Evolutionary conservation across 1,140 invertebrate genomes (phyloP).

Genomic region (Drosophila murphyi): DNA sequence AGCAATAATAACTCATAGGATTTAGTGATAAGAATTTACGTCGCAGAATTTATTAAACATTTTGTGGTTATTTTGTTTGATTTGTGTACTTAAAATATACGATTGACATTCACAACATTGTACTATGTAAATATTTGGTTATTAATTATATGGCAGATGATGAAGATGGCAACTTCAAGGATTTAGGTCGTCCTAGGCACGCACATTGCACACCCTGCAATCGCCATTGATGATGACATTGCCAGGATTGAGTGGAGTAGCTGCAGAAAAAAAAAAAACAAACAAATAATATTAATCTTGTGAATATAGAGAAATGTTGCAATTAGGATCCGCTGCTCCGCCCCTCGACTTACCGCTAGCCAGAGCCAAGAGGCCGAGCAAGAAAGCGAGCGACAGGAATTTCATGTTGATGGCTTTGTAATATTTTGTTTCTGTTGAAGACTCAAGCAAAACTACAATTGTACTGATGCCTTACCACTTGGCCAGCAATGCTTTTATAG

Average conservation of each 20-base stretch:
- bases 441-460: not conserved
- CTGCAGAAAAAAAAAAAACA: slow-evolving; percentile 14
- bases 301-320: not conserved
- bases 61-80: not conserved
- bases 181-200: not conserved
- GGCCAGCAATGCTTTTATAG: slow-evolving; percentile 21
- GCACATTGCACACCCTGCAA: slow-evolving; percentile 47
- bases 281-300: not conserved
- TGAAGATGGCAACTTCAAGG: not conserved
- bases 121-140: slow-evolving; percentile 3
- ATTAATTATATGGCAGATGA: not conserved
- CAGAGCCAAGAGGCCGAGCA: slow-evolving; percentile 48
- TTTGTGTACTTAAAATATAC: slow-evolving; percentile 3
- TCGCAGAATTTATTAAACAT: slow-evolving; percentile 10
- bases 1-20: not conserved
- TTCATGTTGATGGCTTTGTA: slow-evolving; percentile 31
- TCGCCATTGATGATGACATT: slow-evolving; percentile 73
- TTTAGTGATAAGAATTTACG: slow-evolving; percentile 1
- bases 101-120: not conserved
- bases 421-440: slow-evolving; percentile 4
- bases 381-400: slow-evolving; percentile 43
- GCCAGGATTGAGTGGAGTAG: slow-evolving; percentile 60
- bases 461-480: slow-evolving; percentile 12
- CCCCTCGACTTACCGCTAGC: slow-evolving; percentile 42
- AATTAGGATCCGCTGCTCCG: not conserved